Conservation (phyloP, 2,888 invertebrate species). For the Phyto melanocephala region DNA sequence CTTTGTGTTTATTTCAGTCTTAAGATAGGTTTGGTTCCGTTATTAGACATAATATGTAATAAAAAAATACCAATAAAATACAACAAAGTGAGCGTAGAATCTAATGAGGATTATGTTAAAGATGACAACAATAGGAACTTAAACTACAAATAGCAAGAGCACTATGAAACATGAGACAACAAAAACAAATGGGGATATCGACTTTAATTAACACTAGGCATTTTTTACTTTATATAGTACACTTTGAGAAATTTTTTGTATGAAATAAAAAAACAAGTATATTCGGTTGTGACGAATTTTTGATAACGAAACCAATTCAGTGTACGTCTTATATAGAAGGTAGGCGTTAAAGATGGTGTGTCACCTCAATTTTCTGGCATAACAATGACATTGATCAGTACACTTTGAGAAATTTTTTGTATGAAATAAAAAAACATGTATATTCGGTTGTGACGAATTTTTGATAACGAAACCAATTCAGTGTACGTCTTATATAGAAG, state of each 20-base stretch:
- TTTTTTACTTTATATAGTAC: background rate
- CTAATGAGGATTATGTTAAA: slow-evolving; percentile 33
- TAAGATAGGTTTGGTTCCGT: slow-evolving; percentile 25
- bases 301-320: too few relatives aligned
- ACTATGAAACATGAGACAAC: background rate
- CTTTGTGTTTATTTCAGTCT: slow-evolving; percentile 4
- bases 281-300: too few relatives aligned
- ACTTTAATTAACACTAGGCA: background rate
- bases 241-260: background rate
- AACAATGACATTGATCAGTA: too few relatives aligned
- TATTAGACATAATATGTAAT: slow-evolving; percentile 4
- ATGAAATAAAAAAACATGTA: background rate
- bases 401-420: background rate
- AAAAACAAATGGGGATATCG: background rate
- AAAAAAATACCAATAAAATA: background rate
- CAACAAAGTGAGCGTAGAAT: slow-evolving; percentile 2
- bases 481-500: too few relatives aligned
- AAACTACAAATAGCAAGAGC: background rate
- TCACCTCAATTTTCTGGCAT: too few relatives aligned
- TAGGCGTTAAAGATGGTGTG: too few relatives aligned
- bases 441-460: too few relatives aligned
- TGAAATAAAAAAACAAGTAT: background rate
- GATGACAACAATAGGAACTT: slow-evolving; percentile 38
- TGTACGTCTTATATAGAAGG: too few relatives aligned
- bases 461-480: too few relatives aligned